phyloP scores from a whole-genome alignment of 2,888 invertebrate species.

The Pandemis heparana region DNA sequence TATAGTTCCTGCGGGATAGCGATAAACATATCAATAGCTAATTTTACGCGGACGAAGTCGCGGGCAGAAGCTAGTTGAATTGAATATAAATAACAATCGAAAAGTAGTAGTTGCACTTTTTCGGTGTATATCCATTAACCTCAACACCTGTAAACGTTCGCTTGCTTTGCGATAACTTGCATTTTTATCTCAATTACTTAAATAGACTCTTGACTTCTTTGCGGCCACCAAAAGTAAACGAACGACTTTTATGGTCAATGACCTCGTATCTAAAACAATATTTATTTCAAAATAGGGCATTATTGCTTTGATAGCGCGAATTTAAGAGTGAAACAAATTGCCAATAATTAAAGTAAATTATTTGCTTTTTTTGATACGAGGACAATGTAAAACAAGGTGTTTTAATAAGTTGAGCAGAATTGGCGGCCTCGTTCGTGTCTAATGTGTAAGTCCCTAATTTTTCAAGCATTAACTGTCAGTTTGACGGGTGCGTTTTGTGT shows the following conservation, averaged over 20 bases:
- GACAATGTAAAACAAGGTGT: neutral
- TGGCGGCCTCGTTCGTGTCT: constrained; percentile 62
- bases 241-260: neutral
- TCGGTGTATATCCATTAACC: neutral
- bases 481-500: constrained; percentile 44
- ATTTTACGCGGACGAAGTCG: too few relatives aligned
- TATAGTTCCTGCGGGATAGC: too few relatives aligned
- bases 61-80: too few relatives aligned
- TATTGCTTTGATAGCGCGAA: neutral
- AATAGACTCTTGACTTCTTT: neutral
- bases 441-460: constrained; percentile 56
- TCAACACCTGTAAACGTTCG: neutral
- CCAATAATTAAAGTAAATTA: neutral
- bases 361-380: neutral
- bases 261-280: neutral
- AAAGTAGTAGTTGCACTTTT: too few relatives aligned
- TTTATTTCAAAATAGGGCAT: neutral
- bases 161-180: too few relatives aligned
- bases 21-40: too few relatives aligned
- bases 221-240: neutral
- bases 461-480: constrained; percentile 54
- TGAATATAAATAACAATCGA: too few relatives aligned
- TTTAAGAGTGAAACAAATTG: neutral
- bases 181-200: neutral
- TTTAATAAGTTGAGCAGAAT: constrained; percentile 35